Percentiles rank a stretch among this genome's conserved stretches.
These are phyloP conservation scores for Sisor rabdophorus DNA, from an alignment of 2,113 vertebrate genomes.

Conservation along the genomic window DNA sequence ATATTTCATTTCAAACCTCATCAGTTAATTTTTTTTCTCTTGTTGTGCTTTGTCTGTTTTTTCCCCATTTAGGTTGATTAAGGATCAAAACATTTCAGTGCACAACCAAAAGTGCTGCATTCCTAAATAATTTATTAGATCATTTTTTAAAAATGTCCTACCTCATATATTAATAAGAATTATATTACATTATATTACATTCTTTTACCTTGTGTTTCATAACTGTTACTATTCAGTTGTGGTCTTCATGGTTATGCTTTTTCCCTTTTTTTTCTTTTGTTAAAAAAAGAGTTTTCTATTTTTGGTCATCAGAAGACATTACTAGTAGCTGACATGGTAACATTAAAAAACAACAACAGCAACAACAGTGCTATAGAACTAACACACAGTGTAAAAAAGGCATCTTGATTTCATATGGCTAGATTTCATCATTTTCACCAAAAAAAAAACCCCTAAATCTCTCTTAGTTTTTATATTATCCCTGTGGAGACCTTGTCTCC, in stretches of 20 bases:
- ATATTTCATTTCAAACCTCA: not conserved
- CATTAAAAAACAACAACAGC: slow-evolving; percentile 14
- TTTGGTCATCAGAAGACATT: not conserved
- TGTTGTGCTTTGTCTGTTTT: not conserved
- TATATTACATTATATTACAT: not conserved
- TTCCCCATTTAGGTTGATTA: not conserved
- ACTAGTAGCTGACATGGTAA: not conserved
- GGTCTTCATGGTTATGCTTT: not conserved
- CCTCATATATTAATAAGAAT: not conserved
- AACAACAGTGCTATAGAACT: slow-evolving; percentile 20
- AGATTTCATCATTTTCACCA: slow-evolving; percentile 19
- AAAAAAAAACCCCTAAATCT: slow-evolving; percentile 11
- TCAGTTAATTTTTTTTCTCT: not conserved
- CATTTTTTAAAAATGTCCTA: not conserved
- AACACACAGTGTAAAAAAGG: slow-evolving; percentile 30
- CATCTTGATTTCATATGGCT: slow-evolving; percentile 36
- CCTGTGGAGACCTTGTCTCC: not conserved
- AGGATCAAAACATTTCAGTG: not conserved
- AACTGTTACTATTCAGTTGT: not conserved
- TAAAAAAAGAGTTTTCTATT: not conserved
- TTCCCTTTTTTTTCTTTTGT: not conserved
- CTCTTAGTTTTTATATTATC: not conserved
- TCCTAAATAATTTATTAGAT: no score
- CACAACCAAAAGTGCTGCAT: slow-evolving; percentile 1
- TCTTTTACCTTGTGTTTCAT: not conserved